Evolutionary conservation across 1,140 invertebrate species (phyloP).

Genomic region (Calliphora vicina): DNA sequence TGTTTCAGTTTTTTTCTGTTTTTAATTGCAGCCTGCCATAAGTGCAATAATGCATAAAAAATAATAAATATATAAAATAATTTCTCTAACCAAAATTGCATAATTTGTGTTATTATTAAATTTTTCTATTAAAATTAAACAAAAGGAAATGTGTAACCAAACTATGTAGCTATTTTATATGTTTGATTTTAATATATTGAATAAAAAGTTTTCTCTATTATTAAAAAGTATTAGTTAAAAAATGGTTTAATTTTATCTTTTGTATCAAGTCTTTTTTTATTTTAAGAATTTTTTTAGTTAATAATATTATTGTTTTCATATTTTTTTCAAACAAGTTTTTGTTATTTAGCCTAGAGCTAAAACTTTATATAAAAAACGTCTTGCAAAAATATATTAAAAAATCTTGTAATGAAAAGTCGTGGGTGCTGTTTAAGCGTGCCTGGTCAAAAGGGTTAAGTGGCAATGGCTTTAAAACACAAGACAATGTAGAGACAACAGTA

Average conservation of each 20-base stretch:
- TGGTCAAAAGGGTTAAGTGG: slow-evolving; percentile 15
- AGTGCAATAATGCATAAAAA: not conserved
- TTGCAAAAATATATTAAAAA: not conserved
- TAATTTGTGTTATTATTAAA: not conserved
- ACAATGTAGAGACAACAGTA: not conserved
- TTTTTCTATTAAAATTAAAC: not conserved
- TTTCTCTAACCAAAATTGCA: not conserved
- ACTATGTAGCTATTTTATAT: not conserved
- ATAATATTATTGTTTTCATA: not conserved
- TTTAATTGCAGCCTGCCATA: not conserved
- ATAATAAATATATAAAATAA: not conserved
- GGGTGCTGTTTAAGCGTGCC: slow-evolving; percentile 1
- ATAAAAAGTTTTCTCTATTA: not conserved
- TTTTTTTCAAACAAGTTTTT: not conserved
- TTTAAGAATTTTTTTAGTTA: not conserved
- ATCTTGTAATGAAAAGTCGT: not conserved
- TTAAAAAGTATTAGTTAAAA: not conserved
- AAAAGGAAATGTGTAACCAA: not conserved
- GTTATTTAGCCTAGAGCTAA: not conserved
- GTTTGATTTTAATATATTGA: not conserved
- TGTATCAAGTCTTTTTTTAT: not conserved
- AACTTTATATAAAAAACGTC: not conserved
- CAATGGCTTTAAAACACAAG: not conserved
- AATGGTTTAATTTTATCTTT: not conserved
- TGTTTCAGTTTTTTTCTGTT: not conserved